Evolutionary conservation across 2,113 vertebrate genomes (phyloP), one percentile per base, ranked within the genome.

Genomic region (Rattus rattus): DNA sequence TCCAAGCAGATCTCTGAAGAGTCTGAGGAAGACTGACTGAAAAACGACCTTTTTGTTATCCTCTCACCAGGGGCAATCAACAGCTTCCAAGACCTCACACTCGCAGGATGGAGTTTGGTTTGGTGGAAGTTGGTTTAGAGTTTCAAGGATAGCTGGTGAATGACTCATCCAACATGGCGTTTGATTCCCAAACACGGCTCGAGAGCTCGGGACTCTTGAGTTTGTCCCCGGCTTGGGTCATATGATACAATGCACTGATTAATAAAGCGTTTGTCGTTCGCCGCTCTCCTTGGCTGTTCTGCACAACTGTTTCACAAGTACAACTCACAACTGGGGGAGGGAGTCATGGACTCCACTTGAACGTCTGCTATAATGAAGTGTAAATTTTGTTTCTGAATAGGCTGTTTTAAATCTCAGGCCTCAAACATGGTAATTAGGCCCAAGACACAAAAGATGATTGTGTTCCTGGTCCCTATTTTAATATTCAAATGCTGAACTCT

Each of bases 121-220:
- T 30, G n/a, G n/a, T 33, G 16, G 67, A 75, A 39, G 75, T 6
- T 26, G 24, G 47, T 67, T 56, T 54, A 26, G 67, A 26, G 47
- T 7, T 47, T 20, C 69, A 63, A 54, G 13, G 30, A 10, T 22
- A 39, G 2, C 33, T 87, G 77, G 19, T n/a, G 49, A 83, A 30
- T 80, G 76, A 47, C 36, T 79, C 83, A 39, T 43, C 33, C 26
- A 17, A 14, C 33, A 26, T 90, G 80, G 80, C 39, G 43, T 61
- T 22, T 95, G 59, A 90, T 67, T 87, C 80, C 85, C 77, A 79
- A 88, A 93, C 56, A 7, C 87, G 63, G 81, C 69, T 65, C 33
- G 39, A 20, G 88, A 96, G 90, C 95, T 94, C 96, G 75, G 94
- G 81, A 79, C 72, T 91, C 54, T 86, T 77, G 96, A 88, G 93